phyloP scores from a whole-genome alignment of 2,797 vertebrate genomes.

The Eidolon dupreanum region DNA sequence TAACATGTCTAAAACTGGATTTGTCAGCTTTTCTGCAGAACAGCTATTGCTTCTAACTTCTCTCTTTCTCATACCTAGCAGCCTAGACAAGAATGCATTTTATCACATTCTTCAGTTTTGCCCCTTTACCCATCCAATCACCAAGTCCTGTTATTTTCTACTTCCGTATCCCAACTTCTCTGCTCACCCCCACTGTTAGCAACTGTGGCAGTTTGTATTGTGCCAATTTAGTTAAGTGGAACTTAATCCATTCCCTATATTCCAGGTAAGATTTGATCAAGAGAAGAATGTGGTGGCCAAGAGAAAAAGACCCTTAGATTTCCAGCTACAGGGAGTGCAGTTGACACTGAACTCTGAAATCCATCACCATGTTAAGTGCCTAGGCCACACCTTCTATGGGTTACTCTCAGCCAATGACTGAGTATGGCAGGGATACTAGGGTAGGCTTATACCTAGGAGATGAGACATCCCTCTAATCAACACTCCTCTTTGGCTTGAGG shows the following conservation, averaged over 20 bases:
- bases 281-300: not conserved
- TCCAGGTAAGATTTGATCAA: not conserved
- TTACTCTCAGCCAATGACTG: not conserved
- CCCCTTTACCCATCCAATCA: not conserved
- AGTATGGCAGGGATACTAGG: not conserved
- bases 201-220: not conserved
- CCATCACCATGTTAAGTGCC: not conserved
- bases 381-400: not conserved
- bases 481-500: not conserved
- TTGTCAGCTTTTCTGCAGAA: not conserved
- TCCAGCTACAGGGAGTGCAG: not conserved
- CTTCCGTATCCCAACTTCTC: not conserved
- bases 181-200: not conserved
- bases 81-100: not conserved
- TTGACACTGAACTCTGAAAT: not conserved
- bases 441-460: not conserved
- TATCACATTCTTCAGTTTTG: not conserved
- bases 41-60: not conserved
- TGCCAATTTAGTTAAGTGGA: not conserved
- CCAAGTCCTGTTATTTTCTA: not conserved
- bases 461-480: not conserved
- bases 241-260: not conserved
- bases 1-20: not conserved
- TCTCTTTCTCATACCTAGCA: not conserved
- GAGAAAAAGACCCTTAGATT: not conserved